A percentile compares a stretch with the other conserved stretches of the same genome.
These are phyloP conservation scores for Galerucella nymphaeae DNA, from an alignment of 2,888 invertebrate species.

Conservation along the genomic window DNA sequence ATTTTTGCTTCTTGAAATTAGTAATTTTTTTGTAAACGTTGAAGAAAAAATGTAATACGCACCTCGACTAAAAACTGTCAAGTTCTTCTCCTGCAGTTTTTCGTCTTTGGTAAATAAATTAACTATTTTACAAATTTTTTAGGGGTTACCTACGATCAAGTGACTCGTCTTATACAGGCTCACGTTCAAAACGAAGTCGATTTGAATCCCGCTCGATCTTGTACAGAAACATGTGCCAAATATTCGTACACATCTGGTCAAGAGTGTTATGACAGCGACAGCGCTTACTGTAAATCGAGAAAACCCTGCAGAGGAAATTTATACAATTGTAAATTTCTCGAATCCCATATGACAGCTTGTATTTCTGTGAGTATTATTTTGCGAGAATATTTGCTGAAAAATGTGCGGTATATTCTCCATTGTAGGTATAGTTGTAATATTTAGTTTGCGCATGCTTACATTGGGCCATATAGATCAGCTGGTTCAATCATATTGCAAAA, in stretches of 20 bases:
- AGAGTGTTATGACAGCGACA: constrained; percentile 49
- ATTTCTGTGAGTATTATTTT: constrained; percentile 45
- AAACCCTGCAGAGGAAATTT: constrained; percentile 49
- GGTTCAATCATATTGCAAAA: too few species aligned
- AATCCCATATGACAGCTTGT: constrained; percentile 64
- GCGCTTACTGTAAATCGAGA: constrained; percentile 47
- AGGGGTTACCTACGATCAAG: constrained; percentile 75
- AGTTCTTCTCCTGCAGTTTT: too few species aligned
- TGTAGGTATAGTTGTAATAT: too few species aligned
- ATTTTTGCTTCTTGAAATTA: too few species aligned
- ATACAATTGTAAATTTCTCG: constrained; percentile 45
- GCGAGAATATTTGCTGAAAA: too few species aligned
- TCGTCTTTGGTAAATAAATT: too few species aligned
- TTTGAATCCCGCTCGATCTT: constrained; percentile 75
- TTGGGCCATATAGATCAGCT: too few species aligned
- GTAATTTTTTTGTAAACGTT: too few species aligned
- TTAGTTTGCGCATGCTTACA: too few species aligned
- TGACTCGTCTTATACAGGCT: constrained; percentile 83
- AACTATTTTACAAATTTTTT: constrained; percentile 38
- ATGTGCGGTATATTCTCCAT: too few species aligned
- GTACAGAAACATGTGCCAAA: constrained; percentile 68
- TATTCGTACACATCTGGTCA: constrained; percentile 42
- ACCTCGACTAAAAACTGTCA: too few species aligned
- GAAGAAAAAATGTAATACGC: too few species aligned
- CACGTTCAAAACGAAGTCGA: constrained; percentile 87